These are phyloP conservation scores for Ophion ellenae DNA, from an alignment of 2,888 invertebrate species.

Conservation along the genomic window DNA sequence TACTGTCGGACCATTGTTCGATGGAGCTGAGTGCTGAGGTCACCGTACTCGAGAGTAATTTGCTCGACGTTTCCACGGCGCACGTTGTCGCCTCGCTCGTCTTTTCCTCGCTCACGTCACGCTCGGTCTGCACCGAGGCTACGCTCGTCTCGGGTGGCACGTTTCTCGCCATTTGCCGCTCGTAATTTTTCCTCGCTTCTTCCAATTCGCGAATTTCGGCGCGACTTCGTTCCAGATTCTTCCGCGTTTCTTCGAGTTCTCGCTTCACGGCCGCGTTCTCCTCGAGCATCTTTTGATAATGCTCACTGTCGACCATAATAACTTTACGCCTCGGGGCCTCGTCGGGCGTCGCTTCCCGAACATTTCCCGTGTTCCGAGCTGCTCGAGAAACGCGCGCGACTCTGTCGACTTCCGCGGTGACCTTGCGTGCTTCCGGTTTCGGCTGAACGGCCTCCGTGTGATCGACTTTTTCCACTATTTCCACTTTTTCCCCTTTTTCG, in stretches of 20 bases:
- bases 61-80: slow-evolving; percentile 50
- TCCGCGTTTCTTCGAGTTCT: slow-evolving; percentile 3
- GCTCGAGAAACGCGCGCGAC: neutral
- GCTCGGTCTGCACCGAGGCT: slow-evolving; percentile 76
- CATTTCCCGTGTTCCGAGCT: neutral
- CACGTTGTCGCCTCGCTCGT: slow-evolving; percentile 19
- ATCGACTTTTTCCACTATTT: slow-evolving; percentile 59
- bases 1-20: slow-evolving; percentile 79
- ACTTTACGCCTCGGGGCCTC: slow-evolving; percentile 2
- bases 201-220: slow-evolving; percentile 62
- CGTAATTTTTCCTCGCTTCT: slow-evolving; percentile 68
- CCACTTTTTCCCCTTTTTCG: slow-evolving; percentile 56
- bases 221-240: slow-evolving; percentile 23
- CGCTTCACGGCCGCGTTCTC: slow-evolving; percentile 66
- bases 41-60: slow-evolving; percentile 71
- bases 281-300: slow-evolving; percentile 40
- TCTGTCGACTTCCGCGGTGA: neutral
- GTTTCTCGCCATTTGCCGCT: slow-evolving; percentile 46
- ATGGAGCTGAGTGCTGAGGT: slow-evolving; percentile 75
- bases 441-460: neutral
- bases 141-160: slow-evolving; percentile 67
- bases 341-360: slow-evolving; percentile 13
- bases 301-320: slow-evolving; percentile 31
- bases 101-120: slow-evolving; percentile 42
- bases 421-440: neutral